Evolutionary conservation across 2,888 invertebrate genomes (phyloP).

Genomic region (Cerastis leucographa): DNA sequence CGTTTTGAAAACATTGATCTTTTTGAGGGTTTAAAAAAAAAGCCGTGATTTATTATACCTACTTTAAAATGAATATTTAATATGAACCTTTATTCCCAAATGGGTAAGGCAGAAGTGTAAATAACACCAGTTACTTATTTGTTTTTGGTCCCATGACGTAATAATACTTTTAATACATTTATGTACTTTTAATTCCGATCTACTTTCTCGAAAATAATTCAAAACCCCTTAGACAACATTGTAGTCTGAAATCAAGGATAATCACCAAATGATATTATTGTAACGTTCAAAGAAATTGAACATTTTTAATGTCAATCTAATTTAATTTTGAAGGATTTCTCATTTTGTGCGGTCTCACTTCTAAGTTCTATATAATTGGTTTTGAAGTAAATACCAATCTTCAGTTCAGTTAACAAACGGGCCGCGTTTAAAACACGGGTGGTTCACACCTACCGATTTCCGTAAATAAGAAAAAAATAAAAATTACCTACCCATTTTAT

Average conservation of each 20-base stretch:
- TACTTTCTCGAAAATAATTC: background rate
- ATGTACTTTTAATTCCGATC: background rate
- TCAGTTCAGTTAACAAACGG: no score
- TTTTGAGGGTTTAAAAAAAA: background rate
- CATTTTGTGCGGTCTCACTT: conserved; percentile 22
- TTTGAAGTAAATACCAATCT: conserved; percentile 25
- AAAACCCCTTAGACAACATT: conserved; percentile 12
- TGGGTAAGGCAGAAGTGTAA: background rate
- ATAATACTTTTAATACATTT: background rate
- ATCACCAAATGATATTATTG: conserved; percentile 29
- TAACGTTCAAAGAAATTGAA: conserved; percentile 45
- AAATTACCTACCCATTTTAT: no score
- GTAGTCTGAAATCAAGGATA: conserved; percentile 29
- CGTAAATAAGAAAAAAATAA: no score
- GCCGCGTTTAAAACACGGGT: no score
- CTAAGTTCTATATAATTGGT: conserved; percentile 54
- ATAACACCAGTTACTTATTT: background rate
- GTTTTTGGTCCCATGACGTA: background rate
- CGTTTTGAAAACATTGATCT: background rate
- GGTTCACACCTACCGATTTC: no score
- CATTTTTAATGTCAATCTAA: conserved; percentile 31
- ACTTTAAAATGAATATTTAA: background rate
- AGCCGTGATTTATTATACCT: background rate
- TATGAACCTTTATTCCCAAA: background rate
- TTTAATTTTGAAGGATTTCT: conserved; percentile 37